Evolutionary conservation across 2,888 invertebrate genomes (phyloP).

Genomic region (Protula sp.): DNA sequence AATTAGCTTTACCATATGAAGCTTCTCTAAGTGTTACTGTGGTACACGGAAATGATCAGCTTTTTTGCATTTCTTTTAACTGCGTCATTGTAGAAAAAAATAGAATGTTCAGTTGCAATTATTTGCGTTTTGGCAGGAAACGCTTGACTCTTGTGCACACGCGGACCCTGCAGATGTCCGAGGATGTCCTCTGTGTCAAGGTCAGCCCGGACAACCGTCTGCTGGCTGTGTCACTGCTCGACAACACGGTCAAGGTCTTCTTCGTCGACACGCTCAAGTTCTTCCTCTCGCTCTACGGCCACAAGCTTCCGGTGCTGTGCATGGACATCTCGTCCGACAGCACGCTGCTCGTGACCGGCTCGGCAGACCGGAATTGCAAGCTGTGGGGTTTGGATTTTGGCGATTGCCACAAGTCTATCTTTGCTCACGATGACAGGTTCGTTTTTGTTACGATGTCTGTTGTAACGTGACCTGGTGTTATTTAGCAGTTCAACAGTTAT

Average conservation of each 20-base stretch:
- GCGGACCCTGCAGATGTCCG: slow-evolving; percentile 79
- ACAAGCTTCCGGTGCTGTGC: slow-evolving; percentile 87
- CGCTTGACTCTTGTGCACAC: slow-evolving; percentile 63
- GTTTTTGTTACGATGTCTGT: too few relatives aligned
- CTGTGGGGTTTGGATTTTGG: slow-evolving; percentile 99
- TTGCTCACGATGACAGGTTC: slow-evolving; percentile 83
- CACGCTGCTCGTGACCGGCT: slow-evolving; percentile 83
- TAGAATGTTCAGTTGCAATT: too few relatives aligned
- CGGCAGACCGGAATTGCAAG: slow-evolving; percentile 90
- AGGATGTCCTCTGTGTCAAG: slow-evolving; percentile 75
- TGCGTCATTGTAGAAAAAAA: too few relatives aligned
- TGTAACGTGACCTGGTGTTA: too few relatives aligned
- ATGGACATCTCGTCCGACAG: slow-evolving; percentile 79
- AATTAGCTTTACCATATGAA: too few relatives aligned
- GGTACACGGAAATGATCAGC: too few relatives aligned
- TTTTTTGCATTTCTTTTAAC: too few relatives aligned
- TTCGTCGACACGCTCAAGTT: slow-evolving; percentile 92
- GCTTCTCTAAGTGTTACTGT: too few relatives aligned
- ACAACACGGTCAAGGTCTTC: slow-evolving; percentile 91
- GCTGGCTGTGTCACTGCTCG: slow-evolving; percentile 82
- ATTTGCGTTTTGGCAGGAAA: slow-evolving; percentile 51
- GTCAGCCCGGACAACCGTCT: slow-evolving; percentile 67
- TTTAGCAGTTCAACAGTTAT: too few relatives aligned
- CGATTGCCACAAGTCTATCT: slow-evolving; percentile 89
- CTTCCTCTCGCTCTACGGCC: slow-evolving; percentile 89